A percentile compares a stretch with the other conserved stretches of the same genome.
These are phyloP conservation scores for Sesamia nonagrioides DNA, from an alignment of 1,140 invertebrate genomes.

Conservation along the genomic window DNA sequence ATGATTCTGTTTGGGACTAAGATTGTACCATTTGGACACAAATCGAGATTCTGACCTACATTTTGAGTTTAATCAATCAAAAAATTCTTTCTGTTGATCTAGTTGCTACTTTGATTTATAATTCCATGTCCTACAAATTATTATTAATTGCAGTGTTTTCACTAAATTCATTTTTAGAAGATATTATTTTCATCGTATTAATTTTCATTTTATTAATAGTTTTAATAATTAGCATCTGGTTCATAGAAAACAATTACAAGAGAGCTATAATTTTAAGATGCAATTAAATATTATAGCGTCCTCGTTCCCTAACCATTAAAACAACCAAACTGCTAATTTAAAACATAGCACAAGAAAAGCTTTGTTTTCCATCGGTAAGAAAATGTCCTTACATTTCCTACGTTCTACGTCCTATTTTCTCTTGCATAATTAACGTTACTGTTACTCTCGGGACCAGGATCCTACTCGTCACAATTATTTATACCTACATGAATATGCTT, in stretches of 20 bases:
- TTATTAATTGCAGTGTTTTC: not conserved
- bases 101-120: not conserved
- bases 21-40: conserved; percentile 16
- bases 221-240: not conserved
- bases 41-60: conserved; percentile 31
- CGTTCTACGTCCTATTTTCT: not conserved
- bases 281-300: conserved; percentile 1
- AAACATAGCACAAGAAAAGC: not conserved
- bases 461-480: conserved; percentile 28
- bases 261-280: conserved; percentile 5
- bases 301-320: conserved; percentile 1
- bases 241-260: conserved; percentile 7
- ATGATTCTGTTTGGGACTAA: conserved; percentile 25
- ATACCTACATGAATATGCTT: conserved; percentile 29
- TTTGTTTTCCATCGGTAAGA: not conserved
- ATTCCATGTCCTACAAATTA: not conserved
- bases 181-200: not conserved
- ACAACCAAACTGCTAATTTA: not conserved
- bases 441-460: conserved; percentile 13
- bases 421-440: not conserved
- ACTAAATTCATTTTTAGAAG: not conserved
- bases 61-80: conserved; percentile 30
- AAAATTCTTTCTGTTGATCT: conserved; percentile 3
- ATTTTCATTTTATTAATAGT: not conserved
- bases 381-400: too few relatives aligned